Percentiles rank a stretch among this genome's conserved stretches.
phyloP scores from a whole-genome alignment of 2,113 vertebrate genomes.

The Phylloscopus trochilus region DNA sequence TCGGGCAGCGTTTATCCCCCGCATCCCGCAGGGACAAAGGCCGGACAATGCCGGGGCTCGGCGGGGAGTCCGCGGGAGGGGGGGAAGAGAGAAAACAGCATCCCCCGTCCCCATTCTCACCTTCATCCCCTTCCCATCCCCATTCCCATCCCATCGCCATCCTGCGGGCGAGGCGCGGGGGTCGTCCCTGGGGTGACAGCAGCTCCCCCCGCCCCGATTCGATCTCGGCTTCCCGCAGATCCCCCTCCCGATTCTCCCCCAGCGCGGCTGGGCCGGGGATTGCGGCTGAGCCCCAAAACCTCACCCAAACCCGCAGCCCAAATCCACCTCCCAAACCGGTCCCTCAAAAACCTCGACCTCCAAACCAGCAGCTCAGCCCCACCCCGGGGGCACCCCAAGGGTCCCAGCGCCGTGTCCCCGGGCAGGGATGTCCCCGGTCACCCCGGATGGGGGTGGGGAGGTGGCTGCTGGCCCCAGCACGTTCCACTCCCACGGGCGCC shows the following conservation, averaged over 20 bases:
- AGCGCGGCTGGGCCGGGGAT: fast-evolving
- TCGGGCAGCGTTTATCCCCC: not conserved
- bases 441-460: not conserved
- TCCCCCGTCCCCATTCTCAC: not conserved
- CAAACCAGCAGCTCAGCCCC: not conserved
- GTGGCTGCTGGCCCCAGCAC: not conserved
- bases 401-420: not conserved
- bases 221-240: not conserved
- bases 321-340: not conserved
- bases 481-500: not conserved
- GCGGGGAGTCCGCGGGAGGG: not conserved
- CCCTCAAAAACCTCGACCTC: not conserved
- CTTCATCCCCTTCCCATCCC: not conserved
- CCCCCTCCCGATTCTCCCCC: not conserved
- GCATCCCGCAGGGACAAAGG: not conserved
- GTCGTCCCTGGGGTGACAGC: not conserved
- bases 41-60: not conserved
- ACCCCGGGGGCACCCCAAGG: not conserved
- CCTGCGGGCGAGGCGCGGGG: not conserved
- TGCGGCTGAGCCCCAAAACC: not conserved
- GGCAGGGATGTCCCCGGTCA: not conserved
- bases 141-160: not conserved
- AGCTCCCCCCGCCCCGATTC: not conserved
- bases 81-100: not conserved
- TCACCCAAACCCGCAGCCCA: not conserved